A percentile compares a stretch with the other conserved stretches of the same genome.
Conservation (phyloP, 2,113 vertebrate genomes). For the Okapia johnstoni region DNA sequence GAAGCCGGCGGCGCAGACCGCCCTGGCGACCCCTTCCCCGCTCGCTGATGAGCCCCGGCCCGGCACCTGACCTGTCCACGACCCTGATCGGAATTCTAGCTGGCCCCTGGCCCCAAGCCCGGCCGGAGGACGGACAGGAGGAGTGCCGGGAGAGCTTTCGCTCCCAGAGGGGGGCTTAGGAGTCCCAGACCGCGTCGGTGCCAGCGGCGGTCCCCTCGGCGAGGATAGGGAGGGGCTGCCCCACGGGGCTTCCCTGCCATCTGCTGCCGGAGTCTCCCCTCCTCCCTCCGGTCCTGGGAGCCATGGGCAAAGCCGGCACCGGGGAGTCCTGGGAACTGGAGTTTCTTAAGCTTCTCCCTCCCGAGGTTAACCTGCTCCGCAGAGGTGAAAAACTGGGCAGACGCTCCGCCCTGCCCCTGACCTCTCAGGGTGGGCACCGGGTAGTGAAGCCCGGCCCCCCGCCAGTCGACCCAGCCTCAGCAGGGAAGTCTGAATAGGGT, state of each 20-base stretch:
- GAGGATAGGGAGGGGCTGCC: background rate
- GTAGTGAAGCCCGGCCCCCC: background rate
- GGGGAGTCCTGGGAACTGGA: constrained; percentile 35
- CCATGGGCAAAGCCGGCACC: background rate
- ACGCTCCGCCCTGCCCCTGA: background rate
- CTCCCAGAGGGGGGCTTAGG: background rate
- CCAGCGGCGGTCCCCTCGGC: background rate
- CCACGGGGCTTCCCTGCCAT: constrained; percentile 30
- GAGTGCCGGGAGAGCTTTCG: background rate
- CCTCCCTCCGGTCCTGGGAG: background rate
- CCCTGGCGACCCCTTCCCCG: background rate
- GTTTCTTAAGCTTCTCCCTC: constrained; percentile 35
- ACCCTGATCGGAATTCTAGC: constrained; percentile 20
- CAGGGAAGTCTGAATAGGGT: background rate
- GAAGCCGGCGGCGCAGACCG: background rate
- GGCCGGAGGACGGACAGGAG: background rate
- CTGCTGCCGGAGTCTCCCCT: background rate
- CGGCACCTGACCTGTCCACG: background rate
- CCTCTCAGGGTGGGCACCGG: background rate
- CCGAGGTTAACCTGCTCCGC: background rate
- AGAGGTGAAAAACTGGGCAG: background rate
- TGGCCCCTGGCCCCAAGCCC: background rate
- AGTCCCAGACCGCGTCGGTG: background rate
- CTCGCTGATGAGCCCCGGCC: background rate
- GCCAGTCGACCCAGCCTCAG: background rate